Conservation (phyloP, 2,113 vertebrate species). For the Apus apus region DNA sequence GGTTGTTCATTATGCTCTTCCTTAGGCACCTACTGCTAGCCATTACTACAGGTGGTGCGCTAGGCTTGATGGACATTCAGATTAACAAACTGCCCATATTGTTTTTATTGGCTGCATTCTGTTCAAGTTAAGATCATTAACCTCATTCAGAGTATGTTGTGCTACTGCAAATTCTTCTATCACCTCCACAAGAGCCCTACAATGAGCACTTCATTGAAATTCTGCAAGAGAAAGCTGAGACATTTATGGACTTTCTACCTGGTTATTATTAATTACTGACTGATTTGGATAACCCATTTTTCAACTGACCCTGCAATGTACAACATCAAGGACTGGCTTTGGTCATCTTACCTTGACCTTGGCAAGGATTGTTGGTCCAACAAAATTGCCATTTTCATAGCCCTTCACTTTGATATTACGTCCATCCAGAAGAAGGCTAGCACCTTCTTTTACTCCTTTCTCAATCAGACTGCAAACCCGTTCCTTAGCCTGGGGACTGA, state of each 20-base stretch:
- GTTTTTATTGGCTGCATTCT: background rate
- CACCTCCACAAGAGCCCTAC: background rate
- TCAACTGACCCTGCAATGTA: background rate
- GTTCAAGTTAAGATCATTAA: background rate
- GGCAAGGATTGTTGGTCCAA: slow-evolving; percentile 91
- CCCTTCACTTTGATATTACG: slow-evolving; percentile 90
- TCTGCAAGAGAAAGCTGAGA: background rate
- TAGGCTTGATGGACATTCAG: background rate
- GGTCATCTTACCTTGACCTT: slow-evolving; percentile 85
- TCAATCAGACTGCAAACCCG: slow-evolving; percentile 90
- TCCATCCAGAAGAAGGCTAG: slow-evolving; percentile 89
- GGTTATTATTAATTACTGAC: background rate
- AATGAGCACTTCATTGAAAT: background rate
- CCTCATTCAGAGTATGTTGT: background rate
- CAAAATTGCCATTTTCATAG: slow-evolving; percentile 94
- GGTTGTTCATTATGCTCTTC: background rate
- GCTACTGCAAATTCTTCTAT: background rate
- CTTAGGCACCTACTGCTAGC: background rate
- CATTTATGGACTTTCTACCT: background rate
- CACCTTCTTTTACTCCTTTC: slow-evolving; percentile 90
- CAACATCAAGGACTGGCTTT: background rate
- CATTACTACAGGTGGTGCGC: background rate
- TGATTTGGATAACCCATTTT: background rate
- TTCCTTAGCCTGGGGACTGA: slow-evolving; percentile 88
- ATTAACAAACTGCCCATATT: background rate